phyloP scores from a whole-genome alignment of 2,113 vertebrate genomes.

The Pongo pygmaeus region DNA sequence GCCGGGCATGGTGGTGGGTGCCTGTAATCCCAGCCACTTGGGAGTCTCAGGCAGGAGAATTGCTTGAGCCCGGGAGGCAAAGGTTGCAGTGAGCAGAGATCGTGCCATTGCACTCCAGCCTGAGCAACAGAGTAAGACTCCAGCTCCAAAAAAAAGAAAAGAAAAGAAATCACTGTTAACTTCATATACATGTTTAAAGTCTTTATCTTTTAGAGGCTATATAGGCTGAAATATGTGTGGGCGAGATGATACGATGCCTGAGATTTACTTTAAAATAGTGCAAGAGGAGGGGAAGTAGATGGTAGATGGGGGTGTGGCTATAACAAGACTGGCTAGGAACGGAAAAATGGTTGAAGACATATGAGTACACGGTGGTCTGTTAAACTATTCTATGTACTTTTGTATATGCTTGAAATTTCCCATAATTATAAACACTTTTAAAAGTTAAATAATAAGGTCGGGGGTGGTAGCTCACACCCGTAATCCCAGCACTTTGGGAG shows the following conservation, averaged over 20 bases:
- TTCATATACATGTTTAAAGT: neutral
- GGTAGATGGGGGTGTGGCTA: fast-evolving
- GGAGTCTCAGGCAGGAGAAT: too few species aligned
- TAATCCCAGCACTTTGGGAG: too few species aligned
- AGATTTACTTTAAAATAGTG: neutral
- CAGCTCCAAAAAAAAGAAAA: too few species aligned
- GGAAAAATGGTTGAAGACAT: neutral
- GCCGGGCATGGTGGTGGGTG: fast-evolving
- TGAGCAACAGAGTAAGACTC: too few species aligned
- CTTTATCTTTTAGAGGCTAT: neutral
- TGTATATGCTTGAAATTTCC: neutral
- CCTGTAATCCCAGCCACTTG: too few species aligned
- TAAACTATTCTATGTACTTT: neutral
- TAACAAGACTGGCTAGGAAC: neutral
- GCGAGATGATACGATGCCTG: neutral
- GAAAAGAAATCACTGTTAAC: neutral
- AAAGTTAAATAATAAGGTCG: neutral
- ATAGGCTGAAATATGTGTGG: neutral
- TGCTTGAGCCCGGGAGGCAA: too few species aligned
- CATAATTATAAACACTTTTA: neutral
- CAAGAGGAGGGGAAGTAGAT: neutral
- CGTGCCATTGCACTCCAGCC: too few species aligned
- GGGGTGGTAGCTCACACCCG: too few species aligned
- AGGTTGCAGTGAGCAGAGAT: too few species aligned
- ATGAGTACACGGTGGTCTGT: fast-evolving